Conservation (phyloP, 1,140 invertebrate genomes). For the Microplitis demolitor region DNA sequence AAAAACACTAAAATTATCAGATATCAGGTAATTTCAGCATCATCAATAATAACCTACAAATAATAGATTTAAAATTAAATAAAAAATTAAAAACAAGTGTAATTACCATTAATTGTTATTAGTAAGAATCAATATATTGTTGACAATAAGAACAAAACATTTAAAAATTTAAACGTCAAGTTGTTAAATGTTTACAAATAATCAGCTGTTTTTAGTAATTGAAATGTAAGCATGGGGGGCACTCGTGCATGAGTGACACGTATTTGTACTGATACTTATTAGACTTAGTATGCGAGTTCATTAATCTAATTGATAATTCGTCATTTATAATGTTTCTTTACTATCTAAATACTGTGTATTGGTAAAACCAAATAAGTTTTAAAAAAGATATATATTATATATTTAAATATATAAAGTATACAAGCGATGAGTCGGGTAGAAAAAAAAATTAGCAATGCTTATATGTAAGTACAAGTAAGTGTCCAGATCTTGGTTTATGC, state of each 20-base stretch:
- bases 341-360: not conserved
- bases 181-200: slow-evolving; percentile 4
- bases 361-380: too few relatives aligned
- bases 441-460: not conserved
- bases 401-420: not conserved
- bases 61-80: not conserved
- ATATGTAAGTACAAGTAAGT: too few relatives aligned
- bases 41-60: too few relatives aligned
- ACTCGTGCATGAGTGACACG: slow-evolving; percentile 3
- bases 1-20: too few relatives aligned
- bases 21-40: too few relatives aligned
- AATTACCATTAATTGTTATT: not conserved
- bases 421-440: not conserved
- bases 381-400: not conserved
- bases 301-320: slow-evolving; percentile 9
- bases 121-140: too few relatives aligned
- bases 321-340: not conserved
- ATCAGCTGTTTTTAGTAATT: slow-evolving; percentile 26
- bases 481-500: slow-evolving; percentile 11
- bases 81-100: not conserved
- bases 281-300: not conserved
- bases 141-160: too few relatives aligned
- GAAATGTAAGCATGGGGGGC: not conserved
- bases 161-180: not conserved
- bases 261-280: not conserved